Base-by-base conservation (phyloP, 64 coral and sea anemone genomes). In the Astreopora myriophthalma region DNA sequence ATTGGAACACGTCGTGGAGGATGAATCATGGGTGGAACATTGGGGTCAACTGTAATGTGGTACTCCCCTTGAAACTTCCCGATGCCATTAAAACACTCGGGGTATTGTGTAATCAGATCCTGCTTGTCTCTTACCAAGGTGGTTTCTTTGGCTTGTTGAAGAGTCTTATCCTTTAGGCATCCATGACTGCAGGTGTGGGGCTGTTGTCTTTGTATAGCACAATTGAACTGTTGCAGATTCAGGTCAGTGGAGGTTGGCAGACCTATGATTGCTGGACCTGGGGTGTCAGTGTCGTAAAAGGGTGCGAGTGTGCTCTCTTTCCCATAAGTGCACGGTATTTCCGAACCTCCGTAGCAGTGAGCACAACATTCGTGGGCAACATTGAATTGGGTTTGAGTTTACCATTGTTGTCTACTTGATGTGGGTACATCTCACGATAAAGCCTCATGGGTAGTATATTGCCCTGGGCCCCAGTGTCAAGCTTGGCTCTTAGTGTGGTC, bases 361-460 rank as follows among this genome's bases (percentile, higher is more conserved):
- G 84, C 22, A 87, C 52, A 27, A 78, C 79, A 11, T 87, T 73
- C 25, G 81, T 68, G 75, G 33, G 24, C 7, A 52, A 44, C 61
- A 93, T 29, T 20, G 29, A 22, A 12, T 51, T 38, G n/a, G 31
- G 52, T 34, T 67, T 70, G 11, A 48, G 77, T 6, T 68, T 86
- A 9, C 91, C n/a, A n/a, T 87, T 32, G 25, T 19, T 31, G 17
- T 78, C 58, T 1, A 93, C 10, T 17, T 75, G n/a, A 8, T 86
- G 80, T 7, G 70, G 90, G 73, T 76, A 92, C 69, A 92, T 75
- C 27, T 46, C 28, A 35, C 76, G 69, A 51, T 80, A 91, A 25
- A 91, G 36, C 44, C 74, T 31, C 23, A 91, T 23, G 1, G 90
- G 90, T n/a, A 92, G 76, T 20, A 92, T 42, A 61, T 92, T 92